Base-by-base conservation (phyloP, 2,113 vertebrate species). In the Stigmatopora nigra region DNA sequence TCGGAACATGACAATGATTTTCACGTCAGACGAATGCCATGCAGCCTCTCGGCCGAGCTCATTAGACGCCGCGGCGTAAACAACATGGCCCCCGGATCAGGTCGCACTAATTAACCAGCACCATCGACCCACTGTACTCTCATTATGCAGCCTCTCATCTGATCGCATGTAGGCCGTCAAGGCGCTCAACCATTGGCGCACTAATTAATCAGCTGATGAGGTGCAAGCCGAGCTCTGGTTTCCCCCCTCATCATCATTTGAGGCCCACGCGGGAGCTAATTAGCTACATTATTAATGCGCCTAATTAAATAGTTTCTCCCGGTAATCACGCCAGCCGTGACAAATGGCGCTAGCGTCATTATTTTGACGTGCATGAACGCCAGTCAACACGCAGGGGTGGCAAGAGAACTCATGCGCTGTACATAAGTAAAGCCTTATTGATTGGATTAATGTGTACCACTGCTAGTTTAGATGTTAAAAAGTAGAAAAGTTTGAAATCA, bases 261-360 rank as follows among this genome's bases (percentile, higher is more conserved):
- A 1, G 47, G 81, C 75, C 69, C 86, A 76, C 83, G 75, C 78
- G 81, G 83, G 86, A 85, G 80, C 84, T 88, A 86, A 88, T 88
- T 88, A 86, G 76, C 76, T 86, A 62, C 85, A 85, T 88, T 86
- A 88, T 85, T 83, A 88, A 85, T 84, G 83, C 72, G 64, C 84
- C 80, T 84, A 84, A 85, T 88, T 85, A 85, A 84, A 86, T 84
- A 76, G 82, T 80, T 86, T 86, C 79, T 77, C 70, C 72, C 67
- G 72, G 78, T 82, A 65, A 78, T 81, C 68, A 51, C 71, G 13
- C 61, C 36, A 9, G 71, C 56, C 17, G 48, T 72, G 75, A 83
- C 78, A 76, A 81, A 86, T 82, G 79, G 63, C 64, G 57, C 9
- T 5, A 35, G 4, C 70, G 78, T 83, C 77, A 67, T 77, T 77